phyloP scores from a whole-genome alignment of 2,113 vertebrate genomes.

The Natator depressus region DNA sequence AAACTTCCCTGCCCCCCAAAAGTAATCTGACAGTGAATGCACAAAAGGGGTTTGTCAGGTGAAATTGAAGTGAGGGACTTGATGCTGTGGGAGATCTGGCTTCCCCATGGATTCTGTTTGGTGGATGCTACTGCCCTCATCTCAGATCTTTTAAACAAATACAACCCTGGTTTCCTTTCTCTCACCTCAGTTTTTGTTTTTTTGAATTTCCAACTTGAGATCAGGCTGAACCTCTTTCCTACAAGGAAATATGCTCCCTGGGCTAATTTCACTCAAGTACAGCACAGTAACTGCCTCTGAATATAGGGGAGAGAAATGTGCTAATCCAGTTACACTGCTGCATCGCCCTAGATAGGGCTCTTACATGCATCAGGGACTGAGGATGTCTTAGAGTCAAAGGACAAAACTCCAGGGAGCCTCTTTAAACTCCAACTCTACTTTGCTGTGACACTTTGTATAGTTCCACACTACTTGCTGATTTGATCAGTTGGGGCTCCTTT shows the following conservation, averaged over 20 bases:
- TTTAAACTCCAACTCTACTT: not conserved
- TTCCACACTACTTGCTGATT: not conserved
- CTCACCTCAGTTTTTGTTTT: not conserved
- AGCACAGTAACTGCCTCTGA: not conserved
- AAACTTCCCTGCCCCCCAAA: not conserved
- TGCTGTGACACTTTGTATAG: not conserved
- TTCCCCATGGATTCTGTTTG: not conserved
- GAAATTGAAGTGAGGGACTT: not conserved
- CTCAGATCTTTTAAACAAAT: not conserved
- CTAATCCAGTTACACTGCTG: not conserved
- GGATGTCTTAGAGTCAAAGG: not conserved
- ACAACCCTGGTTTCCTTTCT: not conserved
- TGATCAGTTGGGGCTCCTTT: not conserved
- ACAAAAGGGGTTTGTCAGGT: not conserved
- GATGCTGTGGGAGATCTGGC: not conserved
- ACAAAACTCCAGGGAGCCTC: not conserved
- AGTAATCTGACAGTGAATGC: not conserved
- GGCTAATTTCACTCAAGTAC: not conserved
- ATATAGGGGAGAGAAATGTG: not conserved
- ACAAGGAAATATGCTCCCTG: not conserved
- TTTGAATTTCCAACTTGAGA: not conserved
- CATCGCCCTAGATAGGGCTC: not conserved
- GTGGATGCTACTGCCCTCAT: not conserved
- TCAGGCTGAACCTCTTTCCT: not conserved
- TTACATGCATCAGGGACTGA: not conserved